Evolutionary conservation across 2,113 vertebrate genomes (phyloP).

Genomic region (Entosphenus tridentatus): DNA sequence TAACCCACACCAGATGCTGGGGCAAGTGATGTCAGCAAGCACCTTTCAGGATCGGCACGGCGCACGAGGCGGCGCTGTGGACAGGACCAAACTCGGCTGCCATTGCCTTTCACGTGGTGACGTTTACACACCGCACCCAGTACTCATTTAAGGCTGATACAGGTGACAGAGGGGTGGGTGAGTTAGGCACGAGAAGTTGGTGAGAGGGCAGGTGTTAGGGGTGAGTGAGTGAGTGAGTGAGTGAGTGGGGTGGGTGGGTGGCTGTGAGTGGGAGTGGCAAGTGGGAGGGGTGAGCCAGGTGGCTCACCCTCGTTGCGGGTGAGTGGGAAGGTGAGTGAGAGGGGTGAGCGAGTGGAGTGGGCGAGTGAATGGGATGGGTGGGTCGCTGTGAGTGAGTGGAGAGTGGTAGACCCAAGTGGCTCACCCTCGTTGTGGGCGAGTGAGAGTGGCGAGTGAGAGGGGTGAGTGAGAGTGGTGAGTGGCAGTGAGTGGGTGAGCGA

Average conservation of each 20-base stretch:
- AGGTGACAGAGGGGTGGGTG: background rate
- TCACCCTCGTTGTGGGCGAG: background rate
- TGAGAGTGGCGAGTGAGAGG: background rate
- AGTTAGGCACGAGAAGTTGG: background rate
- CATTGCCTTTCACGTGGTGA: no score
- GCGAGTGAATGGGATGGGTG: background rate
- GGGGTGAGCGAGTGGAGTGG: background rate
- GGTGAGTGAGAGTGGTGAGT: background rate
- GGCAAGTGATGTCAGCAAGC: no score
- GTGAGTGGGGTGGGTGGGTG: background rate
- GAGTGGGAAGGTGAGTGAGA: background rate
- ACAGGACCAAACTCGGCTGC: no score
- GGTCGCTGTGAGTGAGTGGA: background rate
- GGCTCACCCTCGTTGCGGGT: background rate
- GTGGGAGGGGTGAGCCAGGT: no score
- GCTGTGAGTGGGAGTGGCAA: background rate
- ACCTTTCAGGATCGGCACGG: no score
- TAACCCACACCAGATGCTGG: no score
- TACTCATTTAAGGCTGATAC: no score
- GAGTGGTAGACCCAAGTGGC: background rate
- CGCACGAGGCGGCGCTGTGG: no score
- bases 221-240: slow-evolving; percentile 4
- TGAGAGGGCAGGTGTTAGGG: background rate
- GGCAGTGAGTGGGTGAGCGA: no score
- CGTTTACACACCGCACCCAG: no score